Base-by-base conservation (phyloP, 30 jellyfish, hydroid and myxozoan species). In the Cassiopea andromeda region DNA sequence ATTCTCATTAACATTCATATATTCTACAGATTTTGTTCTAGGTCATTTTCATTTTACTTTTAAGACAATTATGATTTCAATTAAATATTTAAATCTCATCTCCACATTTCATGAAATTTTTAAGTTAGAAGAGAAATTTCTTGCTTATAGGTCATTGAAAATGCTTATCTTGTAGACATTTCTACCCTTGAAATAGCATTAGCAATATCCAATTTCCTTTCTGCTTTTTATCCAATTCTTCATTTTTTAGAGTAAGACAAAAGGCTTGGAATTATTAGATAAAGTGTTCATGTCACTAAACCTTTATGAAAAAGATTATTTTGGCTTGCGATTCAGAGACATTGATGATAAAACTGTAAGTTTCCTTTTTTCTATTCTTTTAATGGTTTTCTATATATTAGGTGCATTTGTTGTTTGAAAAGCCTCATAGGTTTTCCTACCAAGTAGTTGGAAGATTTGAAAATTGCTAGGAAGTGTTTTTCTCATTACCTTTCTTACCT, bases 321-420 rank as follows among this genome's bases (percentile, higher is more conserved):
- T 95, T 95, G 99, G 99, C 27, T 76, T 95, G 50, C 90, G 97
- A 14, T 95, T 85, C 77, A 77, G 95, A 78, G 99, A 95, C 71
- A 77, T 90, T 12, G 90, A 91, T 87, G 99, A 97, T 54, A 85
- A 91, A 70, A 88, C 92, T 0, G 99, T 95, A 84, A 85, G 97
- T 83, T 16, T 38, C 14, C 27, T 61, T 6, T 1, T 17, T 61
- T 61, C 14, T 14, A 1, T 4, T 17, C 64, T 50, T 50, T 50
- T 50, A 2, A 2, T 5, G 9, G 5, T 2, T 50, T 50, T 50
- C 8, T 2, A 50, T 50, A 50, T 50, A 2, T 50, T 50, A 50
- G 5, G 64, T 50, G 64, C 64, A 2, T 50, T 2, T 2, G 64
- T 50, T 5, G 5, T 50, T 50, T 50, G 64, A 50, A 50, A 50